These are phyloP conservation scores for Cyprinodon variegatus DNA, from an alignment of 2,113 vertebrate species.

Conservation along the genomic window DNA sequence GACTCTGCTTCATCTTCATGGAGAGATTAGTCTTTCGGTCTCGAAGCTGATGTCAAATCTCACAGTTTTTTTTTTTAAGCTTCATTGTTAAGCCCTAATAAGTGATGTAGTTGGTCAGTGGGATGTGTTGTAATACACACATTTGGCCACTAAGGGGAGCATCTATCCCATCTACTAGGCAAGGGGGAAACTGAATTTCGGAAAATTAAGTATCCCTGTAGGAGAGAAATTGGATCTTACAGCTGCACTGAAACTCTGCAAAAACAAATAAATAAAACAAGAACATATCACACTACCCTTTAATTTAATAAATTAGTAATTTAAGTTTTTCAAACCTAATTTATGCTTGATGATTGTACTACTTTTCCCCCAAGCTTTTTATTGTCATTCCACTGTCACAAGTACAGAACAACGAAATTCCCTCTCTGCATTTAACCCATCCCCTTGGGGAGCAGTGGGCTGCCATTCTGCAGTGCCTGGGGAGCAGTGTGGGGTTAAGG, in stretches of 20 bases:
- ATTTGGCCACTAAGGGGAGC: constrained; percentile 30
- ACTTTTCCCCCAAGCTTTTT: too few relatives aligned
- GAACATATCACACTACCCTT: neutral
- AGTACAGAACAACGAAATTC: too few relatives aligned
- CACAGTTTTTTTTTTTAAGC: neutral
- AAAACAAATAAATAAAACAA: neutral
- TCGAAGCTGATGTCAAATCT: neutral
- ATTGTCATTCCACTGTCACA: too few relatives aligned
- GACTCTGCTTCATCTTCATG: neutral
- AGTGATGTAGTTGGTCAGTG: neutral
- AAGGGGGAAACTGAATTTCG: neutral
- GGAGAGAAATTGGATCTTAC: neutral
- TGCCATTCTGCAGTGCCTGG: too few relatives aligned
- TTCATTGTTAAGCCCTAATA: neutral
- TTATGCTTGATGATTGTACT: too few relatives aligned
- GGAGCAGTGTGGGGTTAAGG: too few relatives aligned
- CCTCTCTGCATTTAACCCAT: too few relatives aligned
- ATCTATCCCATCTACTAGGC: constrained; percentile 2
- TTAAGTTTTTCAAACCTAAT: too few relatives aligned
- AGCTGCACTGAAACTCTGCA: neutral
- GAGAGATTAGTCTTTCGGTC: neutral
- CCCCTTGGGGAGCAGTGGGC: too few relatives aligned
- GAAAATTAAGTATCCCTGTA: neutral
- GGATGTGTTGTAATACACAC: neutral
- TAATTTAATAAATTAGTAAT: too few relatives aligned